Base-by-base conservation (phyloP, 2,113 vertebrate genomes). In the Tachysurus vachellii region DNA sequence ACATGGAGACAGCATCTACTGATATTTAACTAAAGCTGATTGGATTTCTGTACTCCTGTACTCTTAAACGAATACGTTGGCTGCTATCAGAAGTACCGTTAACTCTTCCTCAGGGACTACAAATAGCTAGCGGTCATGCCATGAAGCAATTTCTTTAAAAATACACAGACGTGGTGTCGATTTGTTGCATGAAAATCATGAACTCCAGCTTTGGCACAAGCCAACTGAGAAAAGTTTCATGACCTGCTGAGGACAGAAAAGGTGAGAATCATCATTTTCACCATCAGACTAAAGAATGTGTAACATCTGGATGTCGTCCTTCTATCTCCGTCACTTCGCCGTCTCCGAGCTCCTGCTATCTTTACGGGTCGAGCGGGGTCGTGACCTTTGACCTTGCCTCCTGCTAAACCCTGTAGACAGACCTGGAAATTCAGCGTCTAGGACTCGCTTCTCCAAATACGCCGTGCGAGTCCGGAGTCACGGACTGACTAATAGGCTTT, bases 251-350 rank as follows among this genome's bases (percentile, higher is more conserved):
- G 28, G 14, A 47, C n/a, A 61, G 50, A 59, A 70, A 87, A 81
- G 26, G 47, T 36, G 56, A 21, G 57, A 77, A 6, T 17, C 3
- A 53, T 87, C 42, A 61, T 73, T 73, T 89, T 23, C n/a, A 73
- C 28, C 42, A 66, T 70, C 53, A 76, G 59, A 26, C 3, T 19
- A 77, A 89, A 84, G 87, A 85, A 88, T 81, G 50, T 54, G 14
- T 6, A 56, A 77, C 70, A 84, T 88, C 88, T 88, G 80, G 85
- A 85, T 88, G 59, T 70, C 31, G 59, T 83, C 36, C 71, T 10
- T 59, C 56, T 28, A n/a, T 82, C 85, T 66, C 47, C 84, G 75
- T 80, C 53, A 6, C 56, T 82, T 12, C n/a, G 53, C 76, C 86
- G 73, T 53, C 47, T 17, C 54, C 54, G 23, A 76, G 23, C 47